Base-by-base conservation (phyloP, 2,113 vertebrate genomes). In the Hypanus sabinus region DNA sequence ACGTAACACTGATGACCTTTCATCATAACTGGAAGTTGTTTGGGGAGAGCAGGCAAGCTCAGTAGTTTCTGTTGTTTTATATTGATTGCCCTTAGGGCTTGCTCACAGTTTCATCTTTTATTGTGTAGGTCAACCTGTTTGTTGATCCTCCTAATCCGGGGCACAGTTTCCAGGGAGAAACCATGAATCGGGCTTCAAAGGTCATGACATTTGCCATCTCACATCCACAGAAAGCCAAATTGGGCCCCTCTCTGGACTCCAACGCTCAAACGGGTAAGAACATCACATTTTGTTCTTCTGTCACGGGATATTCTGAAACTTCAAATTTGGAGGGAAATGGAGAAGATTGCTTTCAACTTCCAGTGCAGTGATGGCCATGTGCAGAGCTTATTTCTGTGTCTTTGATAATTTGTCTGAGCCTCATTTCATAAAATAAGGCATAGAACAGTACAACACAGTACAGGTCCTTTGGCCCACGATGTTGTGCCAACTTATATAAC, bases 51-150 rank as follows among this genome's bases (percentile, higher is more conserved):
- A 11, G 68, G 68, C 12, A 70, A 24, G 71, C 18, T 5, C 18
- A 24, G 22, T 24, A 24, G 71, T 4, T 73, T 73, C 16, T 73
- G 22, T 22, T 70, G 68, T 46, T 46, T 46, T 46, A 46, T 73
- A 2, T 11, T 3, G 62, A 2, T 11, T 3, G 62, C 62, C 62
- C 62, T 30, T 14, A 3, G n/a, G 9, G 10, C 62, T 27, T n/a
- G 16, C n/a, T 30, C 18, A n/a, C 3, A 57, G 57, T 68, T 65
- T 16, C 60, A 60, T 27, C 55, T 65, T 20, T 62, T 94, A 94
- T 94, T 46, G 30, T 24, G 5, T 95, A 99, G 99, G 98, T 99
- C 18, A 97, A 96, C 94, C 96, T 99, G 30, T 97, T 97, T 90
- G 96, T 97, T 0, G 98, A 98, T 77, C 96, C 96, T 0, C 97